Base-by-base conservation (phyloP, 1,140 invertebrate species). In the Ips typographus region DNA sequence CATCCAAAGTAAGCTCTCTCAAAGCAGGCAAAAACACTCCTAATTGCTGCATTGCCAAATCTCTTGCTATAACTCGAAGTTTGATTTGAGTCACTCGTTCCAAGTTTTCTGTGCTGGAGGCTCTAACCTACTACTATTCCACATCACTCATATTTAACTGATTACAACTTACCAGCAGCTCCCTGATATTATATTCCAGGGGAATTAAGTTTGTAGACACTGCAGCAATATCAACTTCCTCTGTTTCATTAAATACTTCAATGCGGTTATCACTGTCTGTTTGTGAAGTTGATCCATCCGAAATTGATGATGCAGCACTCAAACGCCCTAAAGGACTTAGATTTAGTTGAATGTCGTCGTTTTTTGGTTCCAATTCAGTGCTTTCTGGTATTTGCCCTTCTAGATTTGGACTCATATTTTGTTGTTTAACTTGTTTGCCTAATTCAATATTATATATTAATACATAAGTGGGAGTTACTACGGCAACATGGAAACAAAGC, bases 1-100 rank as follows among this genome's bases (percentile, higher is more conserved):
- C 88, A 68, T 89, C 88, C 1, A 91, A 75, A 44, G 83, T 85
- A 3, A 91, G 77, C 37, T 82, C 82, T 40, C 83, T 80, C 6
- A 91, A 77, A 38, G 83, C 78, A 7, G 88, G 88, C n/a, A 85
- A 80, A 43, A 87, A 84, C 0, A 85, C 79, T 40, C 85, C 83
- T 0, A 90, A 76, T 40, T 87, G 77, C 22, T 87, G 84, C 37
- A 90, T 75, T 42, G 87, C 86, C 0, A 87, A 78, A 6, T 87
- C 83, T 63, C 84, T 82, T 2, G 86, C 84, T 5, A 89, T 84
- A 0, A 89, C 87, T 6, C 86, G 83, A 41, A 90, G 75, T 65
- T 86, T 85, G 6, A 87, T 82, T 72, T 85, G 81, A 1, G 85
- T 83, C 40, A 88, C 83, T 44, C 78, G 80, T 37, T 84, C 77